Conservation (phyloP, 2,797 vertebrate genomes). For the Yasuhikotakia modesta region DNA sequence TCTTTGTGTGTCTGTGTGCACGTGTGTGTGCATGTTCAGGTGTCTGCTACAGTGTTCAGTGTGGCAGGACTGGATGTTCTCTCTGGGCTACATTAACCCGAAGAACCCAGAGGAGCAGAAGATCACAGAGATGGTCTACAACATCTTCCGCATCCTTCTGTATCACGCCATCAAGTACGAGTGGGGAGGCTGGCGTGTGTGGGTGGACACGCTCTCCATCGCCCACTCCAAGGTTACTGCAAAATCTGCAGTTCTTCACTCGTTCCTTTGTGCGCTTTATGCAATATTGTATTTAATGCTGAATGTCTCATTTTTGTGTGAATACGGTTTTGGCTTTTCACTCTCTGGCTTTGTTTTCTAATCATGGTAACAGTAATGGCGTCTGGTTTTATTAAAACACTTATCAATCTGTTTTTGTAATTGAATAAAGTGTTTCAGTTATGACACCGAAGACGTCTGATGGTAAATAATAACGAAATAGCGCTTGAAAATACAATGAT, state of each 20-base stretch:
- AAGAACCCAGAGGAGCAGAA: slow-evolving; percentile 99
- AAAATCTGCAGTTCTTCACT: not conserved
- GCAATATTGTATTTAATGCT: not conserved
- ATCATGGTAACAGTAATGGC: not conserved
- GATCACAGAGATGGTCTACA: slow-evolving; percentile 99
- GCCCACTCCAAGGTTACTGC: slow-evolving; percentile 95
- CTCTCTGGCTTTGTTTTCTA: slow-evolving; percentile 10
- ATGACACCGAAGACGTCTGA: not conserved
- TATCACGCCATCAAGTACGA: slow-evolving; percentile 99
- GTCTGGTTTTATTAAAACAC: slow-evolving; percentile 1
- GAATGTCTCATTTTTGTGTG: not conserved
- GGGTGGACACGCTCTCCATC: slow-evolving; percentile 98
- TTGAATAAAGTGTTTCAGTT: not conserved
- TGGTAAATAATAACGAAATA: not conserved
- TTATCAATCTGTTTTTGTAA: not conserved
- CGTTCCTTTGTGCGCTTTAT: slow-evolving; percentile 1
- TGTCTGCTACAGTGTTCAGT: slow-evolving; percentile 99
- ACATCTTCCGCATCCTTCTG: slow-evolving; percentile 97
- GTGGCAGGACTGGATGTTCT: slow-evolving; percentile 99
- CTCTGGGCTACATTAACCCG: slow-evolving; percentile 97
- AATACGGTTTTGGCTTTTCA: not conserved
- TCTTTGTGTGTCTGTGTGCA: slow-evolving; percentile 79
- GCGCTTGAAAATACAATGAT: not conserved
- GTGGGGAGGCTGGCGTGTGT: slow-evolving; percentile 99
- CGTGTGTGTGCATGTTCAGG: slow-evolving; percentile 68